A percentile compares a stretch with the other conserved stretches of the same genome.
Evolutionary conservation across 2,113 vertebrate species (phyloP).

Genomic region (Eurystomus gularis): DNA sequence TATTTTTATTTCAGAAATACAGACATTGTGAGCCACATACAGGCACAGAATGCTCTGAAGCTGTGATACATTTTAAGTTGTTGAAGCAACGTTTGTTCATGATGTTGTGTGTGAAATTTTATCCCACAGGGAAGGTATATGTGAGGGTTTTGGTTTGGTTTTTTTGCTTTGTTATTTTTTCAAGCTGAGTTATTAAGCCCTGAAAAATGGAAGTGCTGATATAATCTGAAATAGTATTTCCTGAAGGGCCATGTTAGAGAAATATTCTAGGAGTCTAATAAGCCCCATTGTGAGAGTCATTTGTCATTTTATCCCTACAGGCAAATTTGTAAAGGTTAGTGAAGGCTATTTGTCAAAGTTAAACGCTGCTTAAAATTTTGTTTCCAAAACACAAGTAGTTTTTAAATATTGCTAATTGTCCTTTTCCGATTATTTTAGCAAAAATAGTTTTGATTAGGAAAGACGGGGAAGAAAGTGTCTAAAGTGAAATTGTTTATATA

Average conservation of each 20-base stretch:
- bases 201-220: conserved; percentile 61
- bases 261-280: conserved; percentile 42
- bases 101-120: not conserved
- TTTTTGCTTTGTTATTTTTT: not conserved
- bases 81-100: not conserved
- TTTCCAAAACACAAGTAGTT: not conserved
- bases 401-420: not conserved
- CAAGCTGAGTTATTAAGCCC: conserved; percentile 1
- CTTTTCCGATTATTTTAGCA: not conserved
- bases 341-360: conserved; percentile 48
- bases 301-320: conserved; percentile 57
- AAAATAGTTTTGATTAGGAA: not conserved
- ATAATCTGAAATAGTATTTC: conserved; percentile 55
- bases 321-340: conserved; percentile 54
- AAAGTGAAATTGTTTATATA: not conserved
- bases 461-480: not conserved
- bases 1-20: not conserved
- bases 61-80: not conserved
- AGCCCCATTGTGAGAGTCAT: conserved; percentile 40
- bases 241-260: conserved; percentile 30
- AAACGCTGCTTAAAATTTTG: conserved; percentile 34
- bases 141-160: not conserved
- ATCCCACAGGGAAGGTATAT: not conserved
- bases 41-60: not conserved
- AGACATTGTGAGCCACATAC: not conserved